A percentile compares a stretch with the other conserved stretches of the same genome.
Conservation (phyloP, 2,797 vertebrate genomes). For the Semotilus atromaculatus region DNA sequence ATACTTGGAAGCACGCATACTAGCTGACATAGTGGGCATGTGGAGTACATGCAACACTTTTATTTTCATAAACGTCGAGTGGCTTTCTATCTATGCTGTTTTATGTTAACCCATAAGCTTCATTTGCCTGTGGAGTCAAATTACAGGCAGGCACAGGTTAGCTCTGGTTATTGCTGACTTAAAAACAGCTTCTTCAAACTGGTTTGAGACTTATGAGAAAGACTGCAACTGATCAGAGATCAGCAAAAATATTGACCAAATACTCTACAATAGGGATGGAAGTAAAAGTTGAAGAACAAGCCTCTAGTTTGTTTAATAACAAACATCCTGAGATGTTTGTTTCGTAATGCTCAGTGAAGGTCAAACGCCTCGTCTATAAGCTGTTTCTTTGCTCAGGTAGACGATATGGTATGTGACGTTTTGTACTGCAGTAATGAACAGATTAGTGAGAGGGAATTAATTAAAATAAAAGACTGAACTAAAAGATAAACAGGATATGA, state of each 20-base stretch:
- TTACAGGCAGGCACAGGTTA: background rate
- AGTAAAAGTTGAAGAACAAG: background rate
- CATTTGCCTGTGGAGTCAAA: background rate
- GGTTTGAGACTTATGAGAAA: background rate
- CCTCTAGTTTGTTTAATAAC: background rate
- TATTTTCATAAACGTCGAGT: background rate
- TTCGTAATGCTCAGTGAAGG: conserved; percentile 51
- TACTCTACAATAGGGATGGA: background rate
- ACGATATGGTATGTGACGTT: background rate
- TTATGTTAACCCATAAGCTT: conserved; percentile 4
- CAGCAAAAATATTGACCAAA: background rate
- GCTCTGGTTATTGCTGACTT: background rate
- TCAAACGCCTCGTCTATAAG: conserved; percentile 59
- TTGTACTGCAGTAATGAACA: background rate
- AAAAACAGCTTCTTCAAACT: background rate
- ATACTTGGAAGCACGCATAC: background rate
- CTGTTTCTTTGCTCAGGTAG: conserved; percentile 4
- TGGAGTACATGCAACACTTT: background rate
- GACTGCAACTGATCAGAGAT: background rate
- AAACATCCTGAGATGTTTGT: conserved; percentile 65
- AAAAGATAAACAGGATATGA: conserved; percentile 22
- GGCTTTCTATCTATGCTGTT: background rate
- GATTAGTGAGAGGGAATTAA: background rate
- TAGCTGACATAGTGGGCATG: background rate
- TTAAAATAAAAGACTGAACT: conserved; percentile 4